These are phyloP conservation scores for Cataglyphis altisquamis DNA, from an alignment of 2,888 invertebrate species.

Conservation along the genomic window DNA sequence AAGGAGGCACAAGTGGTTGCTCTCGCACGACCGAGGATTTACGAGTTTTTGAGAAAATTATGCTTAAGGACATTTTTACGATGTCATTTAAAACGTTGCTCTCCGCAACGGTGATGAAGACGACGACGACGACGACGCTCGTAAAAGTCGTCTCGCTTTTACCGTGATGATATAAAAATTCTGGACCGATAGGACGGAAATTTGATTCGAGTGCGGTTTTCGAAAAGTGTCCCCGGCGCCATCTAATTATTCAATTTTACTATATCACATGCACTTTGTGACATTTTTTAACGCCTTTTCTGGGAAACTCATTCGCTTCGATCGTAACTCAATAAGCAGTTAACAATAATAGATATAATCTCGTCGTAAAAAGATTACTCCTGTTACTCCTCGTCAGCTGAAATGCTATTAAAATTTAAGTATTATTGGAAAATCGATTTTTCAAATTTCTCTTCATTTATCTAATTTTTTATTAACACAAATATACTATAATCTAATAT, in stretches of 20 bases:
- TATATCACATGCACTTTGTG: slow-evolving; percentile 29
- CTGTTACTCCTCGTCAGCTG: not conserved
- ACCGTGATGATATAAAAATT: slow-evolving; percentile 47
- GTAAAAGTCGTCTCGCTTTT: slow-evolving; percentile 63
- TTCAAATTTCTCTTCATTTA: no score
- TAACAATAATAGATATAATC: not conserved
- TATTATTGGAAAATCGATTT: not conserved
- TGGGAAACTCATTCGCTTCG: slow-evolving; percentile 10
- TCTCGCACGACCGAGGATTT: slow-evolving; percentile 70
- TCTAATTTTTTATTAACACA: not conserved
- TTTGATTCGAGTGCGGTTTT: slow-evolving; percentile 56
- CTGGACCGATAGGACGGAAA: slow-evolving; percentile 63
- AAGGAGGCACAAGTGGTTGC: slow-evolving; percentile 60
- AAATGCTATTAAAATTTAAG: not conserved
- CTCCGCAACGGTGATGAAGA: not conserved
- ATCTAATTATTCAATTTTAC: slow-evolving; percentile 49
- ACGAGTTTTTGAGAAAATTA: slow-evolving; percentile 79
- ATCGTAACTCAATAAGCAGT: not conserved
- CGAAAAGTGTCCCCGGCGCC: slow-evolving; percentile 47
- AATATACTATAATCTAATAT: not conserved
- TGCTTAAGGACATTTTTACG: slow-evolving; percentile 70
- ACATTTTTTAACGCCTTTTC: slow-evolving; percentile 30
- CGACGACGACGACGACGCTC: slow-evolving; percentile 48
- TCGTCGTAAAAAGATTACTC: not conserved
- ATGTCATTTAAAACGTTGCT: slow-evolving; percentile 72